A percentile compares a stretch with the other conserved stretches of the same genome.
phyloP scores from a whole-genome alignment of 2,113 vertebrate species.

The Danio rerio region GRCz12tu NC_133184.1:31475501-31476000 shows the following conservation, averaged over 20 bases:
- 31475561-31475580: constrained; percentile 8
- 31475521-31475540: constrained; percentile 4
- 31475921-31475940: constrained; percentile 16
- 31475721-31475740: constrained; percentile 52
- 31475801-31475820: constrained; percentile 47
- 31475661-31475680: constrained; percentile 43
- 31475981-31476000: not conserved
- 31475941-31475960: too few relatives aligned
- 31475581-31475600: not conserved
- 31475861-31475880: constrained; percentile 40
- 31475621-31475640: constrained; percentile 56
- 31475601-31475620: constrained; percentile 1
- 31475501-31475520: not conserved
- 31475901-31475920: constrained; percentile 35
- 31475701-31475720: constrained; percentile 54
- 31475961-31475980: not conserved
- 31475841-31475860: constrained; percentile 5
- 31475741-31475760: constrained; percentile 49
- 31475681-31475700: constrained; percentile 51
- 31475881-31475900: constrained; percentile 33
- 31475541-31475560: not conserved
- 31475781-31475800: constrained; percentile 56
- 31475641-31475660: constrained; percentile 36
- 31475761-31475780: constrained; percentile 59
- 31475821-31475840: constrained; percentile 60